Conservation (phyloP, 2,797 vertebrate genomes). For the Xiphophorus birchmanni region DNA sequence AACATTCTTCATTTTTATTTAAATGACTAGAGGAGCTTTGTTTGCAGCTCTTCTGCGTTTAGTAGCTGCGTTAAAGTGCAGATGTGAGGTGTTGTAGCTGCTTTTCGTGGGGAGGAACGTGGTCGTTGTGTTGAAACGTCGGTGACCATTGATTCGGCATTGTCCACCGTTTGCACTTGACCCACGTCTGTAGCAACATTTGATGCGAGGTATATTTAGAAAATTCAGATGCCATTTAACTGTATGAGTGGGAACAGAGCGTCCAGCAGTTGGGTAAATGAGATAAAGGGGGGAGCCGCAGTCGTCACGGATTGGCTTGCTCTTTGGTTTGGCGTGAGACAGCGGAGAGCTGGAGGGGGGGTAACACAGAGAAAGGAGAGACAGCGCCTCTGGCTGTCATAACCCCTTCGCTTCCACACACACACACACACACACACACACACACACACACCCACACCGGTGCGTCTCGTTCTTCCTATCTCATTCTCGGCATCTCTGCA, state of each 20-base stretch:
- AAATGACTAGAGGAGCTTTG: slow-evolving; percentile 25
- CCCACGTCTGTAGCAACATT: slow-evolving; percentile 45
- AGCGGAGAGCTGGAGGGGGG: slow-evolving; percentile 17
- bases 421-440: not conserved
- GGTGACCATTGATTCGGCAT: slow-evolving; percentile 30
- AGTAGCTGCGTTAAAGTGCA: not conserved
- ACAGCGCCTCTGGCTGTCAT: slow-evolving; percentile 76
- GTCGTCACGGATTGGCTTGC: slow-evolving; percentile 65
- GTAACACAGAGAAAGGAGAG: slow-evolving; percentile 61
- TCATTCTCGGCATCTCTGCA: slow-evolving; percentile 60
- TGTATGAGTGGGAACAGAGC: slow-evolving; percentile 38
- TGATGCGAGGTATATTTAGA: slow-evolving; percentile 52
- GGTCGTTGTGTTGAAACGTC: slow-evolving; percentile 23
- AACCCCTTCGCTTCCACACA: slow-evolving; percentile 51
- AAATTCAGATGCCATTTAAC: slow-evolving; percentile 43
- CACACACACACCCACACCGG: not conserved
- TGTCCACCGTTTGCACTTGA: slow-evolving; percentile 35
- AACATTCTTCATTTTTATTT: slow-evolving; percentile 1
- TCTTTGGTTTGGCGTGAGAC: slow-evolving; percentile 60
- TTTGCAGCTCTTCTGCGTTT: slow-evolving; percentile 11
- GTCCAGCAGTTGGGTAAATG: slow-evolving; percentile 54
- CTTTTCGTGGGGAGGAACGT: slow-evolving; percentile 20
- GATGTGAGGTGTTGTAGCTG: slow-evolving; percentile 21
- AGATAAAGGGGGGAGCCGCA: slow-evolving; percentile 53
- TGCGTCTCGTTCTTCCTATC: slow-evolving; percentile 25